Evolutionary conservation across 1,140 invertebrate genomes (phyloP), one percentile per base, ranked within the genome.

Genomic region (Lepidotrigona ventralis): DNA sequence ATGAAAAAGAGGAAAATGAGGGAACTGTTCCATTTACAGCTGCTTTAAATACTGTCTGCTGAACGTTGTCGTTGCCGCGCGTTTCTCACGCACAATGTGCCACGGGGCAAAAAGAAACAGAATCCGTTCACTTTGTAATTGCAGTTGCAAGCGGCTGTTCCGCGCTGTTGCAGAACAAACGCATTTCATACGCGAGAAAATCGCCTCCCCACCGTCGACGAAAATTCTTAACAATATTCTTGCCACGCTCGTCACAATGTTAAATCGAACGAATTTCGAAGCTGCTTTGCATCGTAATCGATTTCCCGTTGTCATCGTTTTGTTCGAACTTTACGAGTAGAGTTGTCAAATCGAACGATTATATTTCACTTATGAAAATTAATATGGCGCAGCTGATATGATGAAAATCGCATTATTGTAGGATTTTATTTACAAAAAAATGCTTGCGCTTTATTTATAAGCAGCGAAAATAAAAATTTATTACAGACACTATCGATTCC

Each of bases 41-140:
- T 46, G 66, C 54, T 78, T 83, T 60, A 78, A 78, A 78, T 72
- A 64, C 33, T 76, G 58, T 71, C 56, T 64, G 46, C 17, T 56
- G 21, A 79, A 71, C 68, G 33, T 33, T n/a, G 69, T 72, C 53
- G 76, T 72, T 73, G 53, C 64, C 75, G 81, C 46, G 26, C 63
- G 85, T n/a, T 88, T 88, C 86, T 85, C 86, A 88, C 85, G 85
- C 87, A 81, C 51, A 69, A 54, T 19, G 26, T 6, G 26, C 68
- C 64, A 71, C 75, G 54, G 63, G 86, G 83, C 76, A 73, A 84
- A 86, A 78, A 63, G 80, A 85, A 88, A 81, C 69, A 88, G 3
- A 81, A 83, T 83, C 79, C 87, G 76, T 73, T 88, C 87, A 75
- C 87, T 88, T 82, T 33, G 6, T 88, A 85, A 88, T 87, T 88